A percentile compares a stretch with the other conserved stretches of the same genome.
Evolutionary conservation across 2,888 invertebrate genomes (phyloP).

Genomic region (Halocaridina rubra): DNA sequence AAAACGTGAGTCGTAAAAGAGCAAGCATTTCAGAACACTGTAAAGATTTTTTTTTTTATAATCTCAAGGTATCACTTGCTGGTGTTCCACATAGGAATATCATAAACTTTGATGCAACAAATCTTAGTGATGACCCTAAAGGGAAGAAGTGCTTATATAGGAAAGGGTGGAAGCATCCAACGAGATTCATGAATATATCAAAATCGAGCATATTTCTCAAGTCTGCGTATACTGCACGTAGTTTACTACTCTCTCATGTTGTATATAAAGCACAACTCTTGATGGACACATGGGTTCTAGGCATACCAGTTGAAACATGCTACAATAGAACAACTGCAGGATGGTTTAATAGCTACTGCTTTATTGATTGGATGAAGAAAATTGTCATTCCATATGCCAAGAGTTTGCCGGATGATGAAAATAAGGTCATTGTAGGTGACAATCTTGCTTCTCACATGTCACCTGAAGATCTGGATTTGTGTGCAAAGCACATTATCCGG

Average conservation of each 20-base stretch:
- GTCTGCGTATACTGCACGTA: slow-evolving; percentile 68
- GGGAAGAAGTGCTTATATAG: no score
- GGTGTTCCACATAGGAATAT: no score
- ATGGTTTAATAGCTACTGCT: slow-evolving; percentile 66
- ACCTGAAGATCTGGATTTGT: neutral
- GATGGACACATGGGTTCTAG: slow-evolving; percentile 68
- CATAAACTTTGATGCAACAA: no score
- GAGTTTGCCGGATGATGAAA: slow-evolving; percentile 59
- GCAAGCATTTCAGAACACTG: no score
- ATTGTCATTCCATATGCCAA: slow-evolving; percentile 65
- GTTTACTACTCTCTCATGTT: slow-evolving; percentile 68
- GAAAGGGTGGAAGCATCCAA: no score
- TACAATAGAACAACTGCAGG: slow-evolving; percentile 68
- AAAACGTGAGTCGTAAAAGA: no score
- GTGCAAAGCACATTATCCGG: slow-evolving; percentile 17
- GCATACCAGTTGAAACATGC: slow-evolving; percentile 67
- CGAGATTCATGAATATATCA: no score
- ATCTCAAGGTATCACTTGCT: no score
- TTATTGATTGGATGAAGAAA: slow-evolving; percentile 67
- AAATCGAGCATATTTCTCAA: no score
- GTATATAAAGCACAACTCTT: slow-evolving; percentile 69
- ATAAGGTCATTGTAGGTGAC: slow-evolving; percentile 24
- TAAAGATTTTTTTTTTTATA: no score
- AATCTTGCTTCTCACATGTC: slow-evolving; percentile 17
- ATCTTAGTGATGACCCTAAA: no score